These are phyloP conservation scores for Catocala fraxini DNA, from an alignment of 2,888 invertebrate species.

Conservation along the genomic window DNA sequence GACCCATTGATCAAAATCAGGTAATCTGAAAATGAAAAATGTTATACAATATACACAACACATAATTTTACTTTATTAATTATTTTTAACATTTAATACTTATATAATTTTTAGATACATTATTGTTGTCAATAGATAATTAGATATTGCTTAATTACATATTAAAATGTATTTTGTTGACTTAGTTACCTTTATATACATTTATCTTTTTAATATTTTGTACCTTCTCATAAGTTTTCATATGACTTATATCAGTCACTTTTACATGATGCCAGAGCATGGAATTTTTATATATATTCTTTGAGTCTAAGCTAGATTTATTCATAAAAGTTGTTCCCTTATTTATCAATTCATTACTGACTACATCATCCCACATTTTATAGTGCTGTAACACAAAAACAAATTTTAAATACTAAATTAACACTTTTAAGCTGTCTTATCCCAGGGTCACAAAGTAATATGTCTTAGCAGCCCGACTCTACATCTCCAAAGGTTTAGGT, in stretches of 20 bases:
- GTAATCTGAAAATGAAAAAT: constrained; percentile 53
- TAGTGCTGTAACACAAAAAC: constrained; percentile 20
- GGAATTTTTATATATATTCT: constrained; percentile 52
- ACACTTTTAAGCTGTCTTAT: too few species aligned
- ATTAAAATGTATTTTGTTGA: too few species aligned
- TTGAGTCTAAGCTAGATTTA: constrained; percentile 51
- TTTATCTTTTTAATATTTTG: constrained; percentile 49
- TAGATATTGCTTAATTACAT: too few species aligned
- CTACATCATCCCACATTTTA: constrained; percentile 44
- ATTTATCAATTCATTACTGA: constrained; percentile 49
- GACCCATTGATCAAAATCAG: constrained; percentile 51
- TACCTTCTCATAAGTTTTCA: constrained; percentile 22
- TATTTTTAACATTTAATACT: too few species aligned
- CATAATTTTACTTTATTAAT: too few species aligned
- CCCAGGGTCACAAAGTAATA: too few species aligned
- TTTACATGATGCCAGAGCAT: constrained; percentile 57
- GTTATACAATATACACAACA: too few species aligned
- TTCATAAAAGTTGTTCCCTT: constrained; percentile 49
- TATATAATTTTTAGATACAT: too few species aligned
- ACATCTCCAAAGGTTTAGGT: too few species aligned
- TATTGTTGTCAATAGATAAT: too few species aligned
- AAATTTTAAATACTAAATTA: neutral
- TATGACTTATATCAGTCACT: constrained; percentile 35
- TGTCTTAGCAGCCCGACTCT: too few species aligned
- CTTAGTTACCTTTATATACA: constrained; percentile 60